Evolutionary conservation across 2,888 invertebrate genomes (phyloP), one percentile per base, ranked within the genome.

Genomic region (Athripsodes cinereus): DNA sequence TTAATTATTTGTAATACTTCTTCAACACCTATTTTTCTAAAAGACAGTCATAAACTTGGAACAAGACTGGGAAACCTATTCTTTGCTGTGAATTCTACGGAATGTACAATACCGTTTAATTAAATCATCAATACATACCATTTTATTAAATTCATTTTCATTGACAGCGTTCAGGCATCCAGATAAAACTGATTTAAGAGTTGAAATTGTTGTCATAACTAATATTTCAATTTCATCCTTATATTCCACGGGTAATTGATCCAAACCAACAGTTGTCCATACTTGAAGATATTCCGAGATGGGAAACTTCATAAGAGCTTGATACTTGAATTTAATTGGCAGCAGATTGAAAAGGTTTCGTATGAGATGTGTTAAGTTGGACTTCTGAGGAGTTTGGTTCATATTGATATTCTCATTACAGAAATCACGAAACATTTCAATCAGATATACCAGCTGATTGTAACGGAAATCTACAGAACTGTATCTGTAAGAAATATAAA

Each of bases 101-200:
- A n/a, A n/a, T n/a, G n/a, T n/a, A n/a, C n/a, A n/a, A n/a, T n/a
- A n/a, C n/a, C n/a, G n/a, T n/a, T n/a, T n/a, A n/a, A n/a, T n/a
- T n/a, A n/a, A n/a, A n/a, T n/a, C n/a, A n/a, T n/a, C n/a, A 50
- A 11, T 8, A 26, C 49, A 44, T 55, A 59, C 58, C 58, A 59
- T 47, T 35, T 47, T 55, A 31, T 40, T n/a, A 40, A 46, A 59
- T 52, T 55, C 55, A 1, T 11, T 18, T 34, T 21, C 35, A 34
- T 49, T 48, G 13, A 22, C 35, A 8, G 35, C 50, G n/a, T 18
- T 20, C 18, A n/a, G n/a, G n/a, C n/a, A n/a, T n/a, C 48, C 34
- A 22, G 10, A 8, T 2, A 54, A 35, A 44, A 54, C 52, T 18
- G 31, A 8, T 11, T 44, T 31, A 21, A 58, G 18, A 20, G 31